Base-by-base conservation (phyloP, 2,797 vertebrate species). In the Champsocephalus esox region DNA sequence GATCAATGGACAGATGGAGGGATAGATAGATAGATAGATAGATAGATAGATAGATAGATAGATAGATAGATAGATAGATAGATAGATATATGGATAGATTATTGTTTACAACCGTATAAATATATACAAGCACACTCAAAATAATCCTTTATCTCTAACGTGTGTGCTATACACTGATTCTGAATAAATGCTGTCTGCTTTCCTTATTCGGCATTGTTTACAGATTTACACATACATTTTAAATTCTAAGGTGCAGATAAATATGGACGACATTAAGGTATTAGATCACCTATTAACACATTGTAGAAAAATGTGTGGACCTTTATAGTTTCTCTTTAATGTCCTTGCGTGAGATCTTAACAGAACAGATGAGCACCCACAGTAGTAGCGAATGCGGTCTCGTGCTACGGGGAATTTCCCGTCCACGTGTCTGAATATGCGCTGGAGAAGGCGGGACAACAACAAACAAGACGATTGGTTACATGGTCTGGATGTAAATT, bases 391-490 rank as follows among this genome's bases (percentile, higher is more conserved):
- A 82, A 85, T 61, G 68, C 73, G 12, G 84, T 90, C 88, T 85
- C 85, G 87, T 89, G 92, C 90, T 86, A 76, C 52, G 62, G 94
- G 95, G 95, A 95, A 95, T 95, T 96, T 95, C 95, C 95, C 94
- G 75, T 92, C 93, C 95, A 95, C 94, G 94, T 95, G 95, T 95
- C 92, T 91, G 78, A 87, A 88, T 88, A 87, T 85, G 60, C 61
- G 73, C 13, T 32, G 3, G 4, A 59, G 80, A 54, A 84, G 82
- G 92, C 92, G 88, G 90, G 91, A 94, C 77, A 70, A 95, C 80
- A 96, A 96, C 95, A 95, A 95, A 95, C 13, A 0, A 59, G n/a
- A 0, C 49, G 83, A 95, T 94, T 95, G 94, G 95, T 41, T 56
- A 11, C 51, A 3, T 38, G 12, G 2, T 4, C 60, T 8, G 52